These are phyloP conservation scores for Pocillopora grandis DNA, from an alignment of 92 coral and sea anemone genomes.

Conservation along the genomic window DNA sequence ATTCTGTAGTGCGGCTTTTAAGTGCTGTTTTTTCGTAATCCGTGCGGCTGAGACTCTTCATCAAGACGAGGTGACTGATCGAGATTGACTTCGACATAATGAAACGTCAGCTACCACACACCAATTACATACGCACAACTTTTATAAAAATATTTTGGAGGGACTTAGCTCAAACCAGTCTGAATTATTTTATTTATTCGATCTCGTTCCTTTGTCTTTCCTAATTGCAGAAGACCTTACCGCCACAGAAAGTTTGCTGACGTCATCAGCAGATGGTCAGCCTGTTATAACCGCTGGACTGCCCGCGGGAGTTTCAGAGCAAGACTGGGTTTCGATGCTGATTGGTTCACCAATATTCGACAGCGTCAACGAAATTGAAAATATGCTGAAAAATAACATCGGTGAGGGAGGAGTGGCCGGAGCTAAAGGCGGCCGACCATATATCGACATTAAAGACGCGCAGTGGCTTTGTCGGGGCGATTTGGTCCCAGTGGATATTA, in stretches of 20 bases:
- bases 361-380: conserved; percentile 91
- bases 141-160: neutral
- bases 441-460: conserved; percentile 95
- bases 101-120: too few relatives aligned
- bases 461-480: conserved; percentile 99
- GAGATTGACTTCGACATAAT: too few relatives aligned
- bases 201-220: neutral
- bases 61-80: too few relatives aligned
- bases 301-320: conserved; percentile 90
- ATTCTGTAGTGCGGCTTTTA: too few relatives aligned
- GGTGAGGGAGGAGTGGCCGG: conserved; percentile 97
- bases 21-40: too few relatives aligned
- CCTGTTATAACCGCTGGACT: conserved; percentile 83
- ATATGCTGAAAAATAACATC: conserved; percentile 80
- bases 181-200: neutral
- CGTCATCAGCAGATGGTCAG: conserved; percentile 22
- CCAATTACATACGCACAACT: neutral
- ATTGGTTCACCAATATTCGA: conserved; percentile 95
- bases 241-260: conserved; percentile 19
- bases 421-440: conserved; percentile 86
- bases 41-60: too few relatives aligned
- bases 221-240: conserved; percentile 18
- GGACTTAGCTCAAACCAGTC: neutral
- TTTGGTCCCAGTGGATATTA: conserved; percentile 92
- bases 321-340: conserved; percentile 95